Percentiles rank a stretch among this genome's conserved stretches.
phyloP scores from a whole-genome alignment of 2,113 vertebrate species.

The Xiphophorus couchianus region DNA sequence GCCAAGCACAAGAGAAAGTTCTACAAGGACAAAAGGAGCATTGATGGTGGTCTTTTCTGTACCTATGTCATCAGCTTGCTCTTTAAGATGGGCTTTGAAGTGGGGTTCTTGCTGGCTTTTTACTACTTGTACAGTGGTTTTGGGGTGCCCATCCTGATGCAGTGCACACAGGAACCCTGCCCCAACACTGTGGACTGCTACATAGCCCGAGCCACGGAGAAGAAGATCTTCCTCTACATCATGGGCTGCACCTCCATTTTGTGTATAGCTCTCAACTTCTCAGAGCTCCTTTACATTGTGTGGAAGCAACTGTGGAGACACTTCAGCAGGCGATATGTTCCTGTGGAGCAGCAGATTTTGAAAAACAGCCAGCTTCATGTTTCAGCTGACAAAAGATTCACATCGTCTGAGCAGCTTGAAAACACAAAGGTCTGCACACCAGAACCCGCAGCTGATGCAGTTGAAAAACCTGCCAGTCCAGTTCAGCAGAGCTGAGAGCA shows the following conservation, averaged over 20 bases:
- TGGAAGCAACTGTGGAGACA: constrained; percentile 80
- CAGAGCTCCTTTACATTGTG: constrained; percentile 85
- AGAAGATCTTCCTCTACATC: constrained; percentile 87
- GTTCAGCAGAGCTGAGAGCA: constrained; percentile 3
- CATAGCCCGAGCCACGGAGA: constrained; percentile 86
- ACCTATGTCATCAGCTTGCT: constrained; percentile 86
- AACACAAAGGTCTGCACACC: constrained; percentile 9
- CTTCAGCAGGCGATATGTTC: constrained; percentile 67
- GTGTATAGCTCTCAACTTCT: constrained; percentile 83
- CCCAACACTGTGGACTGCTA: constrained; percentile 87
- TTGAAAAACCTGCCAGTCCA: constrained; percentile 38
- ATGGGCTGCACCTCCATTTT: constrained; percentile 84
- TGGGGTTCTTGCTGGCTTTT: constrained; percentile 85
- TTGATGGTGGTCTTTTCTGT: constrained; percentile 84
- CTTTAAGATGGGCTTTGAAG: constrained; percentile 85
- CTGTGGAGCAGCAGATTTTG: constrained; percentile 6
- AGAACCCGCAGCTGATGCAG: background rate
- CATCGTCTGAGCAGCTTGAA: background rate
- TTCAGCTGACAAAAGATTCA: constrained; percentile 17
- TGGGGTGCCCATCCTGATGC: constrained; percentile 78
- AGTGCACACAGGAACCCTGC: constrained; percentile 83
- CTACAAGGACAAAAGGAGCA: constrained; percentile 76
- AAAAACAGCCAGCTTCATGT: constrained; percentile 10
- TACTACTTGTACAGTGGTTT: constrained; percentile 88
- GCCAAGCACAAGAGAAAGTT: constrained; percentile 75